A percentile compares a stretch with the other conserved stretches of the same genome.
phyloP scores from a whole-genome alignment of 2,797 vertebrate genomes.

The Enteromius fasciolatus region DNA sequence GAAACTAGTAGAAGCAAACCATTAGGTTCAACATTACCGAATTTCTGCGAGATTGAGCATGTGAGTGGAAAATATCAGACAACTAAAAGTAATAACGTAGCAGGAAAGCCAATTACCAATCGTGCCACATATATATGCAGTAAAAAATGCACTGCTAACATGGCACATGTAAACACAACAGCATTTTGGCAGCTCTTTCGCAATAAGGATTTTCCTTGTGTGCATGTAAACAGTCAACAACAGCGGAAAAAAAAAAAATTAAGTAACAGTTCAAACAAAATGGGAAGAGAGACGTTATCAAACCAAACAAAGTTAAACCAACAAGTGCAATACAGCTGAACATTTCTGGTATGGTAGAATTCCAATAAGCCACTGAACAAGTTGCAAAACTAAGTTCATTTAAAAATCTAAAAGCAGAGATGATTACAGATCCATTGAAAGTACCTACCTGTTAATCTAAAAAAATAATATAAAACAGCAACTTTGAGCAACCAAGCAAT shows the following conservation, averaged over 20 bases:
- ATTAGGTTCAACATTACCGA: background rate
- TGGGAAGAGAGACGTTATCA: conserved; percentile 38
- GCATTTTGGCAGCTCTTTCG: background rate
- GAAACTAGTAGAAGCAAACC: background rate
- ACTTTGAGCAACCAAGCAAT: background rate
- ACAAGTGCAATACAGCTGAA: conserved; percentile 41
- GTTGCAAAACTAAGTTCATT: conserved; percentile 13
- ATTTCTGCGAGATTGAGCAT: background rate
- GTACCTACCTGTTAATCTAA: conserved; percentile 40
- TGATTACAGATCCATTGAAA: conserved; percentile 16
- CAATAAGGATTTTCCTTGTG: conserved; percentile 1
- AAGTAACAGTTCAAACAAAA: conserved; percentile 9
- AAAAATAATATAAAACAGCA: background rate
- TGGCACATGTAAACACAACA: background rate
- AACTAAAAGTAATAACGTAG: conserved; percentile 2
- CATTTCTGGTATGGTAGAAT: conserved; percentile 29
- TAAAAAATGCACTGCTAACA: too few species aligned
- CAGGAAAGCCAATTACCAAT: background rate
- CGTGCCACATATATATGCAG: background rate
- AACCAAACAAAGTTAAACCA: conserved; percentile 31
- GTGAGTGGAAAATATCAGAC: conserved; percentile 28
- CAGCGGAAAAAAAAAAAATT: background rate
- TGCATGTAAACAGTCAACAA: conserved; percentile 20
- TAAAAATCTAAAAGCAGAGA: conserved; percentile 30
- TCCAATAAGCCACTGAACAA: conserved; percentile 23